A percentile compares a stretch with the other conserved stretches of the same genome.
phyloP scores from a whole-genome alignment of 2,113 vertebrate species.

The Leuciscus idus region DNA sequence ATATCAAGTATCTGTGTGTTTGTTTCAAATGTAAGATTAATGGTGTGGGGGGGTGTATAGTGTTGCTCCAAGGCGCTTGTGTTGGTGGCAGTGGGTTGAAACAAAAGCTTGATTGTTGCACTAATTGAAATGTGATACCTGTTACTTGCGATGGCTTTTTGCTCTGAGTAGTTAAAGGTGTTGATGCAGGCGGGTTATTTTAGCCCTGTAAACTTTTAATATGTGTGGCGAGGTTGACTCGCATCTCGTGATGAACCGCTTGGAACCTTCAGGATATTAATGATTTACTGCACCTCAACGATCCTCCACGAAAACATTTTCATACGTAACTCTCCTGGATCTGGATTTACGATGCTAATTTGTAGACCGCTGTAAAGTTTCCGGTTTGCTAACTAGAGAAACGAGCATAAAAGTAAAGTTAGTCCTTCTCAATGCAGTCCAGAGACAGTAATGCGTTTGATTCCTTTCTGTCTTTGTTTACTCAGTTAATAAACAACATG shows the following conservation, averaged over 20 bases:
- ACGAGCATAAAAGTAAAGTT: constrained; percentile 12
- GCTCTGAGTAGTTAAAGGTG: constrained; percentile 51
- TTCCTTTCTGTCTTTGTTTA: neutral
- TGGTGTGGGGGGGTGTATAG: constrained; percentile 50
- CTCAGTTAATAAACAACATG: neutral
- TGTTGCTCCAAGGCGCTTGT: constrained; percentile 53
- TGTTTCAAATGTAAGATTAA: constrained; percentile 58
- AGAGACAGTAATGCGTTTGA: constrained; percentile 26
- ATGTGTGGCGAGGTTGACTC: constrained; percentile 9
- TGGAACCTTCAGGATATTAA: constrained; percentile 6
- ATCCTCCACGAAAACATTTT: neutral
- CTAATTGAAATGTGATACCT: constrained; percentile 74
- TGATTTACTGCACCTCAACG: constrained; percentile 11
- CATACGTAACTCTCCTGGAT: neutral
- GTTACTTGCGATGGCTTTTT: constrained; percentile 57
- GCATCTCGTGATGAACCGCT: neutral
- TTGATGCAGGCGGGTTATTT: constrained; percentile 22
- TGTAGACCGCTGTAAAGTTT: constrained; percentile 16
- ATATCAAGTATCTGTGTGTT: constrained; percentile 42
- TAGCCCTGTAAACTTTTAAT: constrained; percentile 26
- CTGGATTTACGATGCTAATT: neutral
- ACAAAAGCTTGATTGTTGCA: constrained; percentile 70
- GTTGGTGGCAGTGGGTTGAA: constrained; percentile 64
- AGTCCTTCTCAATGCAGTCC: constrained; percentile 18
- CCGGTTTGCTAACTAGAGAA: constrained; percentile 3